Evolutionary conservation across 2,888 invertebrate genomes (phyloP), one percentile per base, ranked within the genome.

Genomic region (Gerris lacustris): DNA sequence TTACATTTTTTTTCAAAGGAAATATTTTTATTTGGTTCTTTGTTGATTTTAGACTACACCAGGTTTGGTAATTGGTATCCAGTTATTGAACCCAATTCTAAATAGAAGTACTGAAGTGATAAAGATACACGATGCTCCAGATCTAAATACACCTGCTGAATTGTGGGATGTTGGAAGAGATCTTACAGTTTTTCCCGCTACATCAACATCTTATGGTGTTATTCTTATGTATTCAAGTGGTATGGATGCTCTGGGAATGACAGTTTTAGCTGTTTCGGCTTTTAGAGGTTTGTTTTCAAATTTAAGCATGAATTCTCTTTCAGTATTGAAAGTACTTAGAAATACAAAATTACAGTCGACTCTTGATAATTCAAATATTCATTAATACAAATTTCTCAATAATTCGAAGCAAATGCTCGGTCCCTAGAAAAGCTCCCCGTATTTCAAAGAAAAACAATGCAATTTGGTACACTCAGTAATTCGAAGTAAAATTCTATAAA

Each of bases 11-110:
- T 31, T 31, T 31, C 31, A 2, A 31, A 31, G 31, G 31, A 31
- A 31, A 31, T 31, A 31, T 31, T 31, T 31, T 31, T 2, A 31
- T 31, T 31, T 31, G 31, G 31, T 31, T 31, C 31, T 55, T 55
- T 55, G 4, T 55, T 55, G 55, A 55, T 55, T 55, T 11, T 31
- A 81, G 80, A 90, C 91, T 75, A 88, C 88, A 73, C 91, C 92
- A 2, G 91, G 92, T 6, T 92, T 88, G 79, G 92, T 93, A 0
- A 85, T 96, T 68, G 94, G 94, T 6, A 86, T 96, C 66, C 94
- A 96, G 80, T 85, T 96, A 17, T 81, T 96, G 6, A 96, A 95
- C 82, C 94, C 95, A 0, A 90, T 94, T 72, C 91, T 92, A 76
- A 92, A 92, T 79, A 87, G 90, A 73, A 94, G 93, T 69, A 88